A percentile compares a stretch with the other conserved stretches of the same genome.
phyloP scores from a whole-genome alignment of 2,113 vertebrate species.

The Acrocephalus arundinaceus region DNA sequence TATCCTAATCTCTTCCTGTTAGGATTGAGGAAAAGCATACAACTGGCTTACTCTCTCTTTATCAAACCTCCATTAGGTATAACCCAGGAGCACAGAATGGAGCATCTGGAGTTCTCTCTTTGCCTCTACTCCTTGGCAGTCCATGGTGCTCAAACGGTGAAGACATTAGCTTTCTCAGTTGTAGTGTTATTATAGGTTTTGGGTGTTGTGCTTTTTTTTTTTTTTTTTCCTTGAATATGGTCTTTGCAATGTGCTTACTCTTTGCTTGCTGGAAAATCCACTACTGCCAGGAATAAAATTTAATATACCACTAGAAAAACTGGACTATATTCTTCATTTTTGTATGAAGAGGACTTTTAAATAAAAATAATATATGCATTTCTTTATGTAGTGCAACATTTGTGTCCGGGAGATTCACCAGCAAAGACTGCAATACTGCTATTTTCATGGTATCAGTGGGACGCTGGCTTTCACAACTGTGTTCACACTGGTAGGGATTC shows the following conservation, averaged over 20 bases:
- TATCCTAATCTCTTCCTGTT: not conserved
- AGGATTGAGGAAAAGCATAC: not conserved
- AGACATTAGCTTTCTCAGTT: not conserved
- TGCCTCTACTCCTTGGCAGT: not conserved
- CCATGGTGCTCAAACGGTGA: not conserved
- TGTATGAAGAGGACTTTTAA: not conserved
- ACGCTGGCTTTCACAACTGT: not conserved
- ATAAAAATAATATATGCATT: not conserved
- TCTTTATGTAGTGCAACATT: not conserved
- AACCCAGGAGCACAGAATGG: accelerated
- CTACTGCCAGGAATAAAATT: not conserved
- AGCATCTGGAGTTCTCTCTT: not conserved
- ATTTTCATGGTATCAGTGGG: not conserved
- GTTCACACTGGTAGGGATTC: not conserved
- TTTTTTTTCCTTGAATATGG: not conserved
- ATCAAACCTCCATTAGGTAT: not conserved
- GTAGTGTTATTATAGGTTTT: not conserved
- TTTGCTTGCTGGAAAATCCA: not conserved
- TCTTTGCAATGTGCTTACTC: not conserved
- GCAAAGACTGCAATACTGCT: not conserved
- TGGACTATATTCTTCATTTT: not conserved
- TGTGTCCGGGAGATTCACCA: not conserved
- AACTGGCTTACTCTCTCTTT: not conserved
- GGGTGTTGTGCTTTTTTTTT: accelerated
- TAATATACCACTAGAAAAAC: not conserved